These are phyloP conservation scores for Euschistus heros DNA, from an alignment of 1,140 invertebrate species.

Conservation along the genomic window DNA sequence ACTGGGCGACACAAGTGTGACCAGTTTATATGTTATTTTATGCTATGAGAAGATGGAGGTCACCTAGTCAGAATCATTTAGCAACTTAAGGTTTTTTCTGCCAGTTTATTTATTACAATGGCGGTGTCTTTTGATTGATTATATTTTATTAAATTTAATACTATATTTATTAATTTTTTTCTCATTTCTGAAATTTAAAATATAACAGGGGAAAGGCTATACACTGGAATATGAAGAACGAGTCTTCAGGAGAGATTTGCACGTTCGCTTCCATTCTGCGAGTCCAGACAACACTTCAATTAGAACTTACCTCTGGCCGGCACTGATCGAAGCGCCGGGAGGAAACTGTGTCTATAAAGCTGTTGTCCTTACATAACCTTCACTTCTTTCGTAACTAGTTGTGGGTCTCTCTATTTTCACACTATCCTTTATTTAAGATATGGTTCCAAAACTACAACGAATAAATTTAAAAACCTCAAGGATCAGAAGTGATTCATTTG, in stretches of 20 bases:
- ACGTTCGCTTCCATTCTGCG: conserved; percentile 53
- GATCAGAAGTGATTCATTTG: too few relatives aligned
- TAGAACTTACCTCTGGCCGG: conserved; percentile 60
- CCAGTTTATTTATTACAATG: too few relatives aligned
- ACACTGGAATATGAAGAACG: conserved; percentile 46
- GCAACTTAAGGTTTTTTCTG: too few relatives aligned
- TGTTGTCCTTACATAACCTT: conserved; percentile 50
- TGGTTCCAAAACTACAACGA: not conserved
- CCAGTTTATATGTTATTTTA: too few relatives aligned
- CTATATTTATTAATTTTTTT: too few relatives aligned
- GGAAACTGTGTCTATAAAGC: conserved; percentile 59
- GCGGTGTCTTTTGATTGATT: too few relatives aligned
- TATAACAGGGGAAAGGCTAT: conserved; percentile 40
- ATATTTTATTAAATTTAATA: too few relatives aligned
- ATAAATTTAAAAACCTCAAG: too few relatives aligned
- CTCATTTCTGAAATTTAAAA: too few relatives aligned
- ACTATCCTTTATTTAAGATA: conserved; percentile 4
- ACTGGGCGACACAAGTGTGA: too few relatives aligned
- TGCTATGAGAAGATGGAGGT: too few relatives aligned
- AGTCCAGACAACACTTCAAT: conserved; percentile 45
- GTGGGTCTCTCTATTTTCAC: conserved; percentile 15
- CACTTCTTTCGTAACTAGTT: conserved; percentile 17
- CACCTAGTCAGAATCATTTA: too few relatives aligned
- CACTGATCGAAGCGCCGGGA: conserved; percentile 47
- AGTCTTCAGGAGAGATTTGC: conserved; percentile 45